Conservation (phyloP, 2,797 vertebrate genomes). For the Myiothlypis chrysogaster region DNA sequence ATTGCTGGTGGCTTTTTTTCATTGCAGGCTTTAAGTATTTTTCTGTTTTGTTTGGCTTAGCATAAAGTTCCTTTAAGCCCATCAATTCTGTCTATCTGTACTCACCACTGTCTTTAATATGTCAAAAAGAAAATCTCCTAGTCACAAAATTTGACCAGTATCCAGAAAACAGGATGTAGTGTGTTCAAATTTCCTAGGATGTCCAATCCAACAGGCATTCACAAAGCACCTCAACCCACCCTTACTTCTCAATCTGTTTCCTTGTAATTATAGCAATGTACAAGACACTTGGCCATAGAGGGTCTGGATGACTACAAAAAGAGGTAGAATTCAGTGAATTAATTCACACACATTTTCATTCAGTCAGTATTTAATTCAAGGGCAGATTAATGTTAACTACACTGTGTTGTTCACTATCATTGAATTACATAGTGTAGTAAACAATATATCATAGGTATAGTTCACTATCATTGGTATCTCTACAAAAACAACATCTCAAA, state of each 20-base stretch:
- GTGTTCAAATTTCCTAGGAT: background rate
- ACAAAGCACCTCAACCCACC: background rate
- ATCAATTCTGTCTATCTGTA: background rate
- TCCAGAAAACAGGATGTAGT: background rate
- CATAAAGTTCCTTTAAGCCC: background rate
- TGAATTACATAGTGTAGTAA: background rate
- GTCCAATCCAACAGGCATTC: background rate
- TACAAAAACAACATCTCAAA: background rate
- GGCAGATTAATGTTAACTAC: background rate
- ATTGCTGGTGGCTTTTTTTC: accelerated
- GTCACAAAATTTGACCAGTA: background rate
- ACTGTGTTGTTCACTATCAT: background rate
- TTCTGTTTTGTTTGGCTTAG: background rate
- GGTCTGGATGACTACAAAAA: background rate
- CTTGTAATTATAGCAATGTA: background rate
- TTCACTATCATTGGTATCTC: background rate
- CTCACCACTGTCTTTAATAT: background rate
- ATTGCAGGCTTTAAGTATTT: background rate
- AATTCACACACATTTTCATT: background rate
- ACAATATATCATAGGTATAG: background rate
- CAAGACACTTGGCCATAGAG: background rate
- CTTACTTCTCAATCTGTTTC: background rate
- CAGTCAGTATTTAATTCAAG: background rate
- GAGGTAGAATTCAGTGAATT: background rate
- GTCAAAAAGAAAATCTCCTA: background rate